Evolutionary conservation across 2,113 vertebrate species (phyloP).

Genomic region (Dipodomys ordii): DNA sequence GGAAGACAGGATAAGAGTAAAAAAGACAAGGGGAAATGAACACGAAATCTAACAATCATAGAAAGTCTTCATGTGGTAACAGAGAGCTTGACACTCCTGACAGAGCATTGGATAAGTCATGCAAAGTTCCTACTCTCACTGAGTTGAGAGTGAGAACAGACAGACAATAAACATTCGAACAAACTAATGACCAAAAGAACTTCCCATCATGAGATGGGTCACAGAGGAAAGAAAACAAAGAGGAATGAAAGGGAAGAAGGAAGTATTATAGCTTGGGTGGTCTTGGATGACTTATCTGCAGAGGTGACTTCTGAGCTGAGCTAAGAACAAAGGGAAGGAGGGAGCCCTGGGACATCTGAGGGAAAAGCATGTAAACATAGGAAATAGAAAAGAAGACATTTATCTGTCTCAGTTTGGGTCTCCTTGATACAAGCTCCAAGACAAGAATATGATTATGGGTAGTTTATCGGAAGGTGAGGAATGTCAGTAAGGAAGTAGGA

Average conservation of each 20-base stretch:
- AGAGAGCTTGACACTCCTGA: not conserved
- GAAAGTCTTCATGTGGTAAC: constrained; percentile 14
- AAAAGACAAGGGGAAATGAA: not conserved
- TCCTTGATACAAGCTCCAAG: not conserved
- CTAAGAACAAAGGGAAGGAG: constrained; percentile 24
- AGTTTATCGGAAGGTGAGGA: not conserved
- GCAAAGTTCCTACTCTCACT: not conserved
- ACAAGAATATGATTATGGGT: constrained; percentile 9
- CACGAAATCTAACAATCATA: not conserved
- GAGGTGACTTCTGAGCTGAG: constrained; percentile 27
- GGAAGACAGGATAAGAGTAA: not conserved
- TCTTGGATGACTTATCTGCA: constrained; percentile 17
- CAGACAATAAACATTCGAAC: not conserved
- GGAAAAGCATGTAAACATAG: not conserved
- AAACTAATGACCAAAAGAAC: constrained; percentile 37
- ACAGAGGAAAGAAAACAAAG: constrained; percentile 30
- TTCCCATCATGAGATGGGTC: constrained; percentile 11
- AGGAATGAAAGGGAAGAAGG: not conserved
- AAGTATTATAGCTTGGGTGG: not conserved
- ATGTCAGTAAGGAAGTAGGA: not conserved
- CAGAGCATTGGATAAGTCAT: constrained; percentile 8
- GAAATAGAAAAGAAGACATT: constrained; percentile 7
- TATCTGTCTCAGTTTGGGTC: not conserved
- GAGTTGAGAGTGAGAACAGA: constrained; percentile 1
- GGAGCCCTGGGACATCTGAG: constrained; percentile 22